Evolutionary conservation across 2,888 invertebrate genomes (phyloP), one percentile per base, ranked within the genome.

Genomic region (Drosophila peninsularis): DNA sequence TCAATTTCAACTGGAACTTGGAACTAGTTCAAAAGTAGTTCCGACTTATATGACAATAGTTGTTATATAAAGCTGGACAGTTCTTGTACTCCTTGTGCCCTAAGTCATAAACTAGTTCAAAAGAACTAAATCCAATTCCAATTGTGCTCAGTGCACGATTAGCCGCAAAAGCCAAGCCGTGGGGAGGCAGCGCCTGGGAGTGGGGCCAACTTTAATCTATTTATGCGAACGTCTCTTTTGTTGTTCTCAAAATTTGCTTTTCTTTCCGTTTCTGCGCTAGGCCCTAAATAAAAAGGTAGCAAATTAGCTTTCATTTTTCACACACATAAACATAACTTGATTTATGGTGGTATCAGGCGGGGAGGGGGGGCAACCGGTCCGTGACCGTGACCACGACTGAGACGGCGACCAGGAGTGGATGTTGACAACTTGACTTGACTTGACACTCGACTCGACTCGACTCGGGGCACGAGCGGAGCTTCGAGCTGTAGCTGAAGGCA

Each of bases 261-360:
- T 7, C 41, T 44, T 42, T 49, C 54, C 49, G 17, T 10, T 56
- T 62, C 62, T 62, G 30, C 60, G 53, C 60, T 62, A 69, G 79
- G 62, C 64, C 75, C 66, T 14, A 65, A 86, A 75, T 65, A 88
- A 88, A 82, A 82, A 85, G 69, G 80, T 88, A 76, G 82, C 82
- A 81, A 88, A 88, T 90, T 90, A 90, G 82, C 90, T 85, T 89
- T 83, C 80, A 82, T 82, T 80, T 86, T 80, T 80, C 75, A 78
- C 69, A 83, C 75, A 72, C 77, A 77, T 77, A 78, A 90, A 84
- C 85, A 85, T 89, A 89, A 89, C 86, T 80, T 86, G 85, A 86
- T 86, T 86, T 86, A 86, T 88, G 89, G 69, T 62, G 49, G 5
- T 30, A 45, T 49, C 55, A 71, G 72, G 36, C 53, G 54, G 19